phyloP scores from a whole-genome alignment of 2,113 vertebrate genomes.

The Prietella phreatophila region DNA sequence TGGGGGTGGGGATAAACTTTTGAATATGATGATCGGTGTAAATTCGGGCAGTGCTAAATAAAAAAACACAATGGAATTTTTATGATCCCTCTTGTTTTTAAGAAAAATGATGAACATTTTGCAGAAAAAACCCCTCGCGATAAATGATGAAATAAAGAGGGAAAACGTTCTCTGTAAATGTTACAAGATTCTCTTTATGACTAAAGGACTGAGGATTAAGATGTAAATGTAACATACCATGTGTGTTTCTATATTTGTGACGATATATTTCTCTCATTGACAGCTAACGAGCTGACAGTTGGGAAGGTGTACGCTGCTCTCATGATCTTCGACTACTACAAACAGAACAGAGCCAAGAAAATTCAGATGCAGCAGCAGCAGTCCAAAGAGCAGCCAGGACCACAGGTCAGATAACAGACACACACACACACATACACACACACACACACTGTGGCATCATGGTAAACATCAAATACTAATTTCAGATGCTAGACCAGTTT shows the following conservation, averaged over 20 bases:
- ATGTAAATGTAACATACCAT: neutral
- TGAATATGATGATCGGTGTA: too few relatives aligned
- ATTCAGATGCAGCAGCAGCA: slow-evolving; percentile 77
- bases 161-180: too few relatives aligned
- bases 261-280: slow-evolving; percentile 19
- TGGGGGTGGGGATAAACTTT: too few relatives aligned
- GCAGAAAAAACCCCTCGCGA: neutral
- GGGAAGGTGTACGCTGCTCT: slow-evolving; percentile 94
- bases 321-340: slow-evolving; percentile 98
- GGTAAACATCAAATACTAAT: too few relatives aligned
- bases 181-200: neutral
- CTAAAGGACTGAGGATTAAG: neutral
- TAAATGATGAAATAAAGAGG: neutral
- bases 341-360: slow-evolving; percentile 85
- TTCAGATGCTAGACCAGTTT: too few relatives aligned
- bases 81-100: too few relatives aligned
- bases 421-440: slow-evolving; percentile 15
- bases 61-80: too few relatives aligned
- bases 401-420: slow-evolving; percentile 57
- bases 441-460: too few relatives aligned
- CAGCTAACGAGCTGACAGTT: slow-evolving; percentile 93
- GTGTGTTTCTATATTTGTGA: neutral
- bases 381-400: slow-evolving; percentile 43
- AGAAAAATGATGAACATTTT: too few relatives aligned
- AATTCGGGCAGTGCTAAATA: too few relatives aligned